Conservation (phyloP, 2,113 vertebrate genomes). For the Stigmatopora argus region DNA sequence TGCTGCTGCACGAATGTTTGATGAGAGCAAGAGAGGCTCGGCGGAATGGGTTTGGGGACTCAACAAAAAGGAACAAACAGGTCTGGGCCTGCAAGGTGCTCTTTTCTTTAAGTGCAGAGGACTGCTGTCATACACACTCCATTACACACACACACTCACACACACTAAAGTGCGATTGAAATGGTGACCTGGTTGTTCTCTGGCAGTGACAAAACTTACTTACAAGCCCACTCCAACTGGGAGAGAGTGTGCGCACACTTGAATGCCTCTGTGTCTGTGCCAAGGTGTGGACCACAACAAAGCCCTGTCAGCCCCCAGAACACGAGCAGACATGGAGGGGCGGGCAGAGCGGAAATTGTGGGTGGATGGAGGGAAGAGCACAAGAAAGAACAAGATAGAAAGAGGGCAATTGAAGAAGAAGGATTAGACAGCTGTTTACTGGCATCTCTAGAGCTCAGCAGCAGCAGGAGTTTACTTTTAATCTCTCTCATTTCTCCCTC, state of each 20-base stretch:
- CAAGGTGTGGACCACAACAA: slow-evolving; percentile 45
- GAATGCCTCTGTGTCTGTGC: slow-evolving; percentile 6
- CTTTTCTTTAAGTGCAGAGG: slow-evolving; percentile 27
- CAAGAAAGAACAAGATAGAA: slow-evolving; percentile 13
- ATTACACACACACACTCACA: slow-evolving; percentile 8
- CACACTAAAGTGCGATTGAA: slow-evolving; percentile 17
- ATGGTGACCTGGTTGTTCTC: slow-evolving; percentile 40
- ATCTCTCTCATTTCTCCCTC: slow-evolving; percentile 24
- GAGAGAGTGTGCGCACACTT: slow-evolving; percentile 2
- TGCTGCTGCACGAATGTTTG: slow-evolving; percentile 41
- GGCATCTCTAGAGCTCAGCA: slow-evolving; percentile 35
- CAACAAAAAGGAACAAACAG: slow-evolving; percentile 57
- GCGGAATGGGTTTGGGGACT: slow-evolving; percentile 36
- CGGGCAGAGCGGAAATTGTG: neutral
- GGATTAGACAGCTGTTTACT: slow-evolving; percentile 58
- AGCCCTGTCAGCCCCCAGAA: slow-evolving; percentile 22
- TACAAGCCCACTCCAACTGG: slow-evolving; percentile 16
- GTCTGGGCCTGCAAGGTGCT: slow-evolving; percentile 53
- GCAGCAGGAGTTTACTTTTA: slow-evolving; percentile 35
- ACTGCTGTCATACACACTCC: slow-evolving; percentile 22
- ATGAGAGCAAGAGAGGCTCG: slow-evolving; percentile 37
- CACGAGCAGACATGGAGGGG: slow-evolving; percentile 19
- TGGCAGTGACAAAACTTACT: slow-evolving; percentile 16
- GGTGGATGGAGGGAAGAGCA: slow-evolving; percentile 11
- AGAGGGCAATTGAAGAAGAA: slow-evolving; percentile 33